Base-by-base conservation (phyloP, 2,888 invertebrate genomes). In the Diplazon laetatorius region DNA sequence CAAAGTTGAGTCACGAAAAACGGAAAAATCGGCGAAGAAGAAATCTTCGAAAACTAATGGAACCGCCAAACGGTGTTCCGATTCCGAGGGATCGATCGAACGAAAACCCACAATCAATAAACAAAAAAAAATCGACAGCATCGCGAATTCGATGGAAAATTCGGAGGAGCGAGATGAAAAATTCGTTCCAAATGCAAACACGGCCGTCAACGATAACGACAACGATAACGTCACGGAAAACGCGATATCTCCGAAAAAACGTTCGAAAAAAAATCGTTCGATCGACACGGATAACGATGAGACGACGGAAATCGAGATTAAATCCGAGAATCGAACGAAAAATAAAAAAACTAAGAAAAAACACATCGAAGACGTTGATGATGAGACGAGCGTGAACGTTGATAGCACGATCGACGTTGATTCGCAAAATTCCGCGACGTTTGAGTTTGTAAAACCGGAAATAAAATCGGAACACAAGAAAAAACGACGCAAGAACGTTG, bases 321-420 rank as follows among this genome's bases (percentile, higher is more conserved):
- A 78, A 0, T 52, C 55, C 12, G 70, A 52, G n/a, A 16, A 22
- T 35, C 37, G 59, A 68, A 78, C 37, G 0, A 80, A 75, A 16
- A n/a, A n/a, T n/a, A 77, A 80, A 35, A 84, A 79, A 50, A 46
- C 59, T 59, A 81, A 76, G 57, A 80, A 57, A n/a, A 35, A 68
- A 39, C 30, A 30, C n/a, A 42, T 25, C 9, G 46, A 72, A 37
- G 66, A 55, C n/a, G 66, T 57, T 20, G 9, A 16, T 1, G 25
- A n/a, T 5, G 30, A 44, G 6, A 25, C 42, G 2, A 20, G 30
- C 4, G 16, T 1, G 8, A 14, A 0, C n/a, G 55, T 44, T 2
- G 68, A 68, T 12, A n/a, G 12, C n/a, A 12, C 6, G 18, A 8
- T 4, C 16, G 14, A 20, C n/a, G n/a, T 35, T 25, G 12, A 8